These are phyloP conservation scores for Eledona agricola DNA, from an alignment of 2,888 invertebrate species.

Conservation along the genomic window DNA sequence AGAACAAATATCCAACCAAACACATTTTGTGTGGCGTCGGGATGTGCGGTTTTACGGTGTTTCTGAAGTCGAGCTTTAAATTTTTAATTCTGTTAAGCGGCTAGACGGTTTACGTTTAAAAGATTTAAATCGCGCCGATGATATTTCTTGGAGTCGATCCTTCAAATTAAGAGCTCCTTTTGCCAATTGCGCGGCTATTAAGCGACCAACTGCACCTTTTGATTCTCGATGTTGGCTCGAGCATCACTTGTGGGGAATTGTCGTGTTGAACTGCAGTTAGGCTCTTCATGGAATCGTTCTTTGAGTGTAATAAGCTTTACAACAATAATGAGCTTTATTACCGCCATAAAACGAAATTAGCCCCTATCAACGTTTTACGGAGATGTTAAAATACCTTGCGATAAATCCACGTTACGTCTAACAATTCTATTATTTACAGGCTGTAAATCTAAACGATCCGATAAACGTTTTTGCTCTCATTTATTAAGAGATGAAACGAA, in stretches of 20 bases:
- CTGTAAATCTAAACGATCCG: conserved; percentile 9
- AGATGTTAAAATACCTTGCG: conserved; percentile 30
- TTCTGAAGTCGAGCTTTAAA: no score
- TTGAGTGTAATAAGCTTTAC: conserved; percentile 40
- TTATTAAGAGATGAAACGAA: no score
- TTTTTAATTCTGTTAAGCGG: no score
- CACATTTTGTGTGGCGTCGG: no score
- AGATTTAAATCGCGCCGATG: no score
- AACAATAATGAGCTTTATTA: conserved; percentile 43
- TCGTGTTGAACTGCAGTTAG: conserved; percentile 26
- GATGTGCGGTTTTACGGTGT: no score
- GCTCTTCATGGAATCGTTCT: conserved; percentile 26
- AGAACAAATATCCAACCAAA: no score
- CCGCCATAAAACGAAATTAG: conserved; percentile 41
- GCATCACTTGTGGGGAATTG: conserved; percentile 22
- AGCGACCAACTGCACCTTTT: conserved; percentile 21
- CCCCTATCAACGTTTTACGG: conserved; percentile 34
- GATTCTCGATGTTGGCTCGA: conserved; percentile 13
- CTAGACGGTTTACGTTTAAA: no score
- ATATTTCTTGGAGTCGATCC: no score
- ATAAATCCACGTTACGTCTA: conserved; percentile 24
- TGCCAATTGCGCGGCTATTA: no score
- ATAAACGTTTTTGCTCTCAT: not conserved
- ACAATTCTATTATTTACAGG: conserved; percentile 21
- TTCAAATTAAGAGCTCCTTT: no score